Evolutionary conservation across 2,888 invertebrate genomes (phyloP).

Genomic region (Melieria omissa): DNA sequence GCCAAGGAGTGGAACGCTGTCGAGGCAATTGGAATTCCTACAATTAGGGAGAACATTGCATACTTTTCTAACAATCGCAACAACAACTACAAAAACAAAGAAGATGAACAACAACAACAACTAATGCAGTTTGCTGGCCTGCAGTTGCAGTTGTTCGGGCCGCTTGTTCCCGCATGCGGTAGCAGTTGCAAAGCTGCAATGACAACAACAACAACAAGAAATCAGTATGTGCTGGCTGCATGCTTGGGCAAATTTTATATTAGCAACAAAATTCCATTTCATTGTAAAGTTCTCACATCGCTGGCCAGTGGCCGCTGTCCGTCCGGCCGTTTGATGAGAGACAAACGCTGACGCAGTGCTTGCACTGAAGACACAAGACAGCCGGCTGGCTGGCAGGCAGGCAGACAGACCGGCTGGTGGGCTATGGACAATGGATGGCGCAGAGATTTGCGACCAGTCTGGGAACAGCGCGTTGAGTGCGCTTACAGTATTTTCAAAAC

Average conservation of each 20-base stretch:
- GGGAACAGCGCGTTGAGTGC: too few relatives aligned
- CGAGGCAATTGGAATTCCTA: slow-evolving; percentile 1
- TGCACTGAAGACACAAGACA: slow-evolving; percentile 1
- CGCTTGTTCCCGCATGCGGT: too few relatives aligned
- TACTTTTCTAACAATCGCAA: background rate
- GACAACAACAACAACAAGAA: slow-evolving; percentile 1
- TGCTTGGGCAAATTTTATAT: slow-evolving; percentile 47
- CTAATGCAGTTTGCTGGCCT: too few relatives aligned
- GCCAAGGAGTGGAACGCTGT: too few relatives aligned
- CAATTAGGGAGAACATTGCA: slow-evolving; percentile 4
- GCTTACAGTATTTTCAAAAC: background rate
- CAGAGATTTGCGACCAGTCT: too few relatives aligned
- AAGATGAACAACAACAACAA: too few relatives aligned
- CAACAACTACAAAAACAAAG: too few relatives aligned
- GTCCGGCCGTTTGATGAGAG: background rate
- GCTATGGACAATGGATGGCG: background rate
- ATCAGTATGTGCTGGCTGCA: slow-evolving; percentile 32
- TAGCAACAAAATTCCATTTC: slow-evolving; percentile 54
- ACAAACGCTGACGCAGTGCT: background rate
- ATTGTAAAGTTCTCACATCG: slow-evolving; percentile 56
- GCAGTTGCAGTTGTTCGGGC: too few relatives aligned
- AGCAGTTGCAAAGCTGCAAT: background rate
- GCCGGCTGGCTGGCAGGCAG: background rate
- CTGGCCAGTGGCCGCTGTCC: slow-evolving; percentile 1
- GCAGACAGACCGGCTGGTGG: background rate